Base-by-base conservation (phyloP, 2,113 vertebrate species). In the Etheostoma spectabile region DNA sequence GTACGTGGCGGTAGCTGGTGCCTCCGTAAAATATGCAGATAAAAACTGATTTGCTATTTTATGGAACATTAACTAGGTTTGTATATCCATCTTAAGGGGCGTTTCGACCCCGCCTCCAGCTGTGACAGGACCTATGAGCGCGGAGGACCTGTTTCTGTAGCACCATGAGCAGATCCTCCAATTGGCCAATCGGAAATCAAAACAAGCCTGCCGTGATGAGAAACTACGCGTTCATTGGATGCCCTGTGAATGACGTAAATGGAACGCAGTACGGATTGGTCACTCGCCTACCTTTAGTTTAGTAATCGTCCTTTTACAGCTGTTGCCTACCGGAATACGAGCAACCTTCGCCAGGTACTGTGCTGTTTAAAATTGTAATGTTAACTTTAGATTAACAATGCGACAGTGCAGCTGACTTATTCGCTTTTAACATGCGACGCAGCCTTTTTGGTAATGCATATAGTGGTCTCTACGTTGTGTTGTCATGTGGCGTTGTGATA, bases 161-260 rank as follows among this genome's bases (percentile, higher is more conserved):
- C 92, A 60, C 94, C 92, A 95, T 95, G 94, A 94, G 5, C 95
- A 94, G 94, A 95, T 93, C 74, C 70, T 30, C 10, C 65, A 6
- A 42, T 49, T 42, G 77, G 45, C 95, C 94, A 96, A 95, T 96
- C 59, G 74, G 42, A 76, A 18, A 52, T 7, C 49, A 80, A 0
- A 72, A 69, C 42, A 60, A 30, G 35, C 22, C 68, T 90, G 62
- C 79, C 78, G 83, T 88, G 88, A 86, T 67, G 49, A 51, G 0
- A n/a, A 64, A 4, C 79, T 33, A 0, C 1, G 4, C 19, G 33
- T 30, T 88, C 52, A 95, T 92, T 95, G 94, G 94, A 0, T 42
- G 10, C 0, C 4, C 3, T 0, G 2, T 0, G 0, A 0, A 1
- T 82, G 73, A 89, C 67, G 82, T 60, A n/a, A 0, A 0, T 0